phyloP scores from a whole-genome alignment of 2,888 invertebrate genomes.

The Stegana nigrithorax region DNA sequence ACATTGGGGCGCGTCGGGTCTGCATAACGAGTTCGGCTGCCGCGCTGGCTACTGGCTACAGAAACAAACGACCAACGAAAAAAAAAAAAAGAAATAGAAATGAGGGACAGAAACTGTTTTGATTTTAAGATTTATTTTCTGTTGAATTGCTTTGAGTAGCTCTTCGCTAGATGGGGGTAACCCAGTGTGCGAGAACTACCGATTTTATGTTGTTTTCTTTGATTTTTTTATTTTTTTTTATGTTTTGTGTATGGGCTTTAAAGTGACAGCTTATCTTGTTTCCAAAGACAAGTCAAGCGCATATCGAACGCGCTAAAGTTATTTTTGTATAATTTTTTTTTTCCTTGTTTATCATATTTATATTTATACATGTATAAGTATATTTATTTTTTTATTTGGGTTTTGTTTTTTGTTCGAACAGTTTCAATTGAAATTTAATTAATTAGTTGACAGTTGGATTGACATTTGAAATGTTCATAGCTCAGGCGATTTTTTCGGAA shows the following conservation, averaged over 20 bases:
- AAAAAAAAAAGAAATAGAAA: conserved; percentile 28
- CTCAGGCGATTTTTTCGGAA: conserved; percentile 15
- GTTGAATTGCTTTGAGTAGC: no score
- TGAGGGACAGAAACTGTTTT: conserved; percentile 47
- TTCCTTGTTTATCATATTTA: conserved; percentile 23
- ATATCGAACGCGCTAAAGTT: conserved; percentile 27
- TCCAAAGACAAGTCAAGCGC: conserved; percentile 51
- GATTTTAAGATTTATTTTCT: conserved; percentile 54
- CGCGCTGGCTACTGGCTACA: conserved; percentile 36
- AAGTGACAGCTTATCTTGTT: conserved; percentile 64
- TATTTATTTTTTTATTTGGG: neutral
- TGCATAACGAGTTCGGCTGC: conserved; percentile 23
- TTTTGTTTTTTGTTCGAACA: conserved; percentile 50
- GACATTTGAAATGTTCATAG: conserved; percentile 54
- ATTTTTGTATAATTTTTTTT: conserved; percentile 27
- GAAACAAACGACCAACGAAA: no score
- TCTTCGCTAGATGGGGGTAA: no score
- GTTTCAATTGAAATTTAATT: conserved; percentile 68
- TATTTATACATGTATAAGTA: conserved; percentile 2
- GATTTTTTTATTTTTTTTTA: no score
- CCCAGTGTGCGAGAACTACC: neutral
- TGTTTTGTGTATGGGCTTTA: conserved; percentile 14
- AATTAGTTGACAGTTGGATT: conserved; percentile 67
- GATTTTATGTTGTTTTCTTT: conserved; percentile 11
- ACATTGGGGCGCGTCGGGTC: conserved; percentile 28